These are phyloP conservation scores for Neodiprion pinetum DNA, from an alignment of 1,140 invertebrate genomes.

Conservation along the genomic window DNA sequence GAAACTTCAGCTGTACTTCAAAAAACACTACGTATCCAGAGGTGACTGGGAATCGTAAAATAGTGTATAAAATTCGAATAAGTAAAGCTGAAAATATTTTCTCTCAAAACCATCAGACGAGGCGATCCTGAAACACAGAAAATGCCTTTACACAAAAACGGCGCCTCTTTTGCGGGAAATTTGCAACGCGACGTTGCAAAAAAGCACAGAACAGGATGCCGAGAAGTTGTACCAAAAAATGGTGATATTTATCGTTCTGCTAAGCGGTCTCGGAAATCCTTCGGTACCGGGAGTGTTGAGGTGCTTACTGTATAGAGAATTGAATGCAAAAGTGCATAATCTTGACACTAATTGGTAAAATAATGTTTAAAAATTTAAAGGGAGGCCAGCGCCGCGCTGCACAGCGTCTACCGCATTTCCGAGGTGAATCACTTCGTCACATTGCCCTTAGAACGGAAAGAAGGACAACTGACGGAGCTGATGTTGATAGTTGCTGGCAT, in stretches of 20 bases:
- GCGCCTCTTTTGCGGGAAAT: constrained; percentile 66
- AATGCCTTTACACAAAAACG: constrained; percentile 59
- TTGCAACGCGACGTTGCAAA: constrained; percentile 55
- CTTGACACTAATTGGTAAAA: background rate
- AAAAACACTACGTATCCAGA: constrained; percentile 71
- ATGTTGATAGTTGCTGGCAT: constrained; percentile 69
- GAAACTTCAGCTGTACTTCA: constrained; percentile 76
- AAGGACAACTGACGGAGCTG: constrained; percentile 64
- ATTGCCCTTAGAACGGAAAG: constrained; percentile 63
- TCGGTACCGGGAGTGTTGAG: constrained; percentile 59
- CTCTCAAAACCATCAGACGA: constrained; percentile 44
- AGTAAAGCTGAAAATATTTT: background rate
- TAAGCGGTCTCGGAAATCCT: constrained; percentile 71
- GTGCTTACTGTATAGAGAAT: constrained; percentile 44
- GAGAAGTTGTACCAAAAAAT: constrained; percentile 70
- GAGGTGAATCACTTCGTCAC: constrained; percentile 72
- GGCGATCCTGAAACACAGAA: constrained; percentile 62
- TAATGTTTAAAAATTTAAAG: constrained; percentile 27
- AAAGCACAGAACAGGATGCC: constrained; percentile 52
- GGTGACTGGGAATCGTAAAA: constrained; percentile 34
- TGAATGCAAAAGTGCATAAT: background rate
- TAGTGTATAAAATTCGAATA: background rate
- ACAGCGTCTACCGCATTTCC: constrained; percentile 75
- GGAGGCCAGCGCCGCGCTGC: constrained; percentile 70
- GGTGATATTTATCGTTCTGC: constrained; percentile 67